Percentiles rank a stretch among this genome's conserved stretches.
Conservation (phyloP, 2,888 invertebrate genomes). For the Drosophila kanekoi region DNA sequence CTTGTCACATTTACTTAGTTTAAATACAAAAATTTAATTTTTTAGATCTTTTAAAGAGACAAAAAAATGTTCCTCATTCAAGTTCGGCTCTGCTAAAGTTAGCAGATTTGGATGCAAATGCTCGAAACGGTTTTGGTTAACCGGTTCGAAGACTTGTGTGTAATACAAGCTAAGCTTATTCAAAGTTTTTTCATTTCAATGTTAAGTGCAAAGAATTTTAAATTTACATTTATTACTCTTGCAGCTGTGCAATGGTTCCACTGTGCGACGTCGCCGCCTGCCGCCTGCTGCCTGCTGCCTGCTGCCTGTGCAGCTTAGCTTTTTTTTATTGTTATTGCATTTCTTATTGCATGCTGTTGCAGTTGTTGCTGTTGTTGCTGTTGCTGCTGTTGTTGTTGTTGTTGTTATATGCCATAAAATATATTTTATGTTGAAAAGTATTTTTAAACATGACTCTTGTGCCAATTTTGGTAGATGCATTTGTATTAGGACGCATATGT, state of each 20-base stretch:
- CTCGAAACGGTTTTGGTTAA: no score
- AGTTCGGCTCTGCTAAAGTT: no score
- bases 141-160: no score
- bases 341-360: conserved; percentile 20
- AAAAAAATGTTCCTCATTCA: no score
- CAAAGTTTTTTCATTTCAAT: no score
- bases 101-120: no score
- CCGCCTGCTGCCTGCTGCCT: conserved; percentile 4
- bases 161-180: no score
- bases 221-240: not conserved
- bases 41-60: no score
- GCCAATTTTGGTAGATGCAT: conserved; percentile 22
- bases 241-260: not conserved
- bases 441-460: conserved; percentile 52
- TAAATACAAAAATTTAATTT: no score
- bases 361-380: conserved; percentile 31
- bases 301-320: conserved; percentile 20
- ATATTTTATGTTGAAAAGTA: conserved; percentile 53
- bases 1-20: no score
- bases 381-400: conserved; percentile 23
- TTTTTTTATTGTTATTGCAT: conserved; percentile 38
- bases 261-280: conserved; percentile 9
- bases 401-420: conserved; percentile 54
- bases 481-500: not conserved
- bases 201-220: no score